Evolutionary conservation across 1,140 invertebrate species (phyloP), one percentile per base, ranked within the genome.

Genomic region (Heliothis virescens): DNA sequence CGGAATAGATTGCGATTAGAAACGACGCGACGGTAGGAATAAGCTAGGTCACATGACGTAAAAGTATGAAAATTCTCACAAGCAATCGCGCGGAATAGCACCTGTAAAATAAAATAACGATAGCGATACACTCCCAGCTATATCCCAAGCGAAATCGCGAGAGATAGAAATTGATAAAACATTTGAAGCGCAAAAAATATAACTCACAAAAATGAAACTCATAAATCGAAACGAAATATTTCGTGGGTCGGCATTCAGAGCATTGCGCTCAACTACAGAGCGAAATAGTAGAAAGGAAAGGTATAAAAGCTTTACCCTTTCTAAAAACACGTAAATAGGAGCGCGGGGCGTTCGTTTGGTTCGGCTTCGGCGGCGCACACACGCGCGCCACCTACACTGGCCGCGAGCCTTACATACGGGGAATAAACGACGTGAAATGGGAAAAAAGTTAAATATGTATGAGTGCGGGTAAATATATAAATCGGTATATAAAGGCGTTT

Each of bases 371-470:
- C 75, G 82, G 65, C 85, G 83, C 90, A 88, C 89, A 90, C 89
- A 89, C 85, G 85, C 86, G 77, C 76, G 65, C 65, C 82, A 82
- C 83, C 69, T 77, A 79, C 83, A 65, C 87, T 82, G 83, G 81
- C 86, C 86, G 85, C 83, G 81, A 77, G 77, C 74, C 87, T 83
- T 91, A 93, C 91, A 94, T 91, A 93, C 91, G 91, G 81, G 83
- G 91, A 90, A 93, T 93, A 94, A 92, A 92, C 92, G 91, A 93
- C 87, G 90, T 93, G 91, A 93, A 93, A 94, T 94, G 92, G 92
- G 91, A 94, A 94, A 94, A 94, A 94, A 93, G 91, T 94, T 93
- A 93, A 94, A 94, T 94, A 94, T 94, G 92, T 94, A 94, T 93
- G 92, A 93, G 93, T 94, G 93, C 86, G 93, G 92, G 93, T 92